phyloP scores from a whole-genome alignment of 2,797 vertebrate genomes.

The Emys orbicularis region DNA sequence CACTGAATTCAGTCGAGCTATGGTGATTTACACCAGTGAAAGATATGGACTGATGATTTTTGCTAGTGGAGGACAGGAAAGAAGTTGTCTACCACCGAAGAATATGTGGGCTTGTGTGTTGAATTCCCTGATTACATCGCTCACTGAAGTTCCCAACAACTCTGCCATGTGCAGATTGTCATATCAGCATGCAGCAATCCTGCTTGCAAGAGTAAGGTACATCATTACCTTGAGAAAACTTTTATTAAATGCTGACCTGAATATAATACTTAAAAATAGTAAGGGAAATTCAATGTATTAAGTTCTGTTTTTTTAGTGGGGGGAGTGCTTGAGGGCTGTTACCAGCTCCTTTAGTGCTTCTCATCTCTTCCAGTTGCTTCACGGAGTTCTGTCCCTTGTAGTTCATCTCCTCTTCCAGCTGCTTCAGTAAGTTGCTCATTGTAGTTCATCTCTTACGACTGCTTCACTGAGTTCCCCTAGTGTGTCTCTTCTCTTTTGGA shows the following conservation, averaged over 20 bases:
- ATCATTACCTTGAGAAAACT: slow-evolving; percentile 26
- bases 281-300: background rate
- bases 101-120: background rate
- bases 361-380: slow-evolving; percentile 43
- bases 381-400: slow-evolving; percentile 39
- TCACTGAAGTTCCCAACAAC: slow-evolving; percentile 6
- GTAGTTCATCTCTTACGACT: slow-evolving; percentile 44
- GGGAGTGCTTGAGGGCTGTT: slow-evolving; percentile 47
- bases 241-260: background rate
- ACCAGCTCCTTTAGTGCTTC: slow-evolving; percentile 15
- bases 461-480: slow-evolving; percentile 59
- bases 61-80: background rate
- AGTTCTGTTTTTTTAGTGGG: background rate
- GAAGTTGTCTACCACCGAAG: background rate
- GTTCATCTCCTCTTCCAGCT: slow-evolving; percentile 45
- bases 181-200: slow-evolving; percentile 10
- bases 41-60: background rate
- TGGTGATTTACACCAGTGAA: background rate
- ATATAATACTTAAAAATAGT: background rate
- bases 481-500: slow-evolving; percentile 58
- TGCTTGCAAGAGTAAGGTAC: slow-evolving; percentile 42
- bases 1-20: background rate
- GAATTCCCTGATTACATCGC: background rate
- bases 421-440: slow-evolving; percentile 54
- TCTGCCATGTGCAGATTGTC: background rate